A percentile compares a stretch with the other conserved stretches of the same genome.
Evolutionary conservation across 2,797 vertebrate genomes (phyloP).

Genomic region (Chelmon rostratus): DNA sequence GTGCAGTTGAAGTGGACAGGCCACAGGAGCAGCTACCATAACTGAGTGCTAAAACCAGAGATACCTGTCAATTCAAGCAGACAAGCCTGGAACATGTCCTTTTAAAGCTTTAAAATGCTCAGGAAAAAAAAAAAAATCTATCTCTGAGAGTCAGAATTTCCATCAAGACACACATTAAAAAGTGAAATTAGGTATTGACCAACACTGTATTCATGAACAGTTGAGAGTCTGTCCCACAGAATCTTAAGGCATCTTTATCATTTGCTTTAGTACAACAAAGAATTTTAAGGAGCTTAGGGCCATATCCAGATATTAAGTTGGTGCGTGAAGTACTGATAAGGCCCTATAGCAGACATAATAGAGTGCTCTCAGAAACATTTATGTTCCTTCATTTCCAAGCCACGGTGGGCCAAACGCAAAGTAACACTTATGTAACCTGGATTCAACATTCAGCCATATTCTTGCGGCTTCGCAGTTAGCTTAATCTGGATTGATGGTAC

Average conservation of each 20-base stretch:
- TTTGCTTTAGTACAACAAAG: not conserved
- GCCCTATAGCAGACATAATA: slow-evolving; percentile 7
- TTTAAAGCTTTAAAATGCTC: slow-evolving; percentile 6
- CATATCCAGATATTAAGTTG: slow-evolving; percentile 6
- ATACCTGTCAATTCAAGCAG: slow-evolving; percentile 19
- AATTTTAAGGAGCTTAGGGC: not conserved
- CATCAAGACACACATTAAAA: slow-evolving; percentile 1
- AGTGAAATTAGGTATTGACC: not conserved
- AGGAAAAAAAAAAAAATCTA: not conserved
- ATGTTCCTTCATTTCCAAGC: slow-evolving; percentile 42
- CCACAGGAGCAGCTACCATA: slow-evolving; percentile 1
- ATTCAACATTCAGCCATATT: slow-evolving; percentile 70
- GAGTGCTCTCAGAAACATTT: slow-evolving; percentile 26
- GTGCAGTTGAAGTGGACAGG: slow-evolving; percentile 8
- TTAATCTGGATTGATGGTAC: slow-evolving; percentile 83
- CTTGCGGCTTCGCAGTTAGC: slow-evolving; percentile 61
- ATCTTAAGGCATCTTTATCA: slow-evolving; percentile 2
- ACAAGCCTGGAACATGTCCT: slow-evolving; percentile 1
- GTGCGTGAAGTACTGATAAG: slow-evolving; percentile 11
- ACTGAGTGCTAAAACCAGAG: slow-evolving; percentile 6
- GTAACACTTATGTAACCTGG: slow-evolving; percentile 72
- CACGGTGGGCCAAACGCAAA: slow-evolving; percentile 44
- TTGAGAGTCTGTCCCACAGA: not conserved
- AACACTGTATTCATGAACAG: too few species aligned
- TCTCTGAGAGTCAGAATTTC: not conserved